phyloP scores from a whole-genome alignment of 2,888 invertebrate species.

The Mycalesis mineus region DNA sequence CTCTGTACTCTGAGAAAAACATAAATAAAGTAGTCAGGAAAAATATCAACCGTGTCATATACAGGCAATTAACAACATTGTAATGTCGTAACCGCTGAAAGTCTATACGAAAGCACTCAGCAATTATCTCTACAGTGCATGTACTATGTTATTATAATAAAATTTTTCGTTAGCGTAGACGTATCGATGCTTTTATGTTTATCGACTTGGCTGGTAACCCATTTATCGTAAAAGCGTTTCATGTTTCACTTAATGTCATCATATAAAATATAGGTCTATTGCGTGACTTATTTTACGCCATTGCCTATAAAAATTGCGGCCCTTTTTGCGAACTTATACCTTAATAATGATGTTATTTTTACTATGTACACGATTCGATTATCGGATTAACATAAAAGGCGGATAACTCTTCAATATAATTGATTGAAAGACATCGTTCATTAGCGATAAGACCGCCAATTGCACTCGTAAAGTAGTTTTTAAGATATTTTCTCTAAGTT shows the following conservation, averaged over 20 bases:
- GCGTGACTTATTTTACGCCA: slow-evolving; percentile 14
- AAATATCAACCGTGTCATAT: background rate
- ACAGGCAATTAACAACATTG: background rate
- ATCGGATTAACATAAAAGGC: background rate
- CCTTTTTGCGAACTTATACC: slow-evolving; percentile 5
- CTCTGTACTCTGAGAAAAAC: no score
- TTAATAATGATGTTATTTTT: background rate
- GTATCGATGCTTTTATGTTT: slow-evolving; percentile 42
- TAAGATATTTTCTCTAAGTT: no score
- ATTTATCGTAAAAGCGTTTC: slow-evolving; percentile 16
- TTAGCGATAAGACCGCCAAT: no score
- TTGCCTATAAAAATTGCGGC: slow-evolving; percentile 1
- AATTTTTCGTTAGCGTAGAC: background rate
- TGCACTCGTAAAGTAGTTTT: no score
- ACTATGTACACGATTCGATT: background rate
- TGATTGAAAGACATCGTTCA: no score
- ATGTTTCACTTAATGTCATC: slow-evolving; percentile 19
- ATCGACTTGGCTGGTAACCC: slow-evolving; percentile 35
- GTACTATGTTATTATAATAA: background rate
- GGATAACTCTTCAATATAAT: no score
- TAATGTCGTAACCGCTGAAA: background rate
- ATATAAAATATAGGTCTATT: slow-evolving; percentile 13
- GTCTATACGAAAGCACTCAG: background rate
- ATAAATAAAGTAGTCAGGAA: background rate
- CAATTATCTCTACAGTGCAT: background rate